Evolutionary conservation across 2,888 invertebrate species (phyloP), one percentile per base, ranked within the genome.

Genomic region (Drosophila demipolita): DNA sequence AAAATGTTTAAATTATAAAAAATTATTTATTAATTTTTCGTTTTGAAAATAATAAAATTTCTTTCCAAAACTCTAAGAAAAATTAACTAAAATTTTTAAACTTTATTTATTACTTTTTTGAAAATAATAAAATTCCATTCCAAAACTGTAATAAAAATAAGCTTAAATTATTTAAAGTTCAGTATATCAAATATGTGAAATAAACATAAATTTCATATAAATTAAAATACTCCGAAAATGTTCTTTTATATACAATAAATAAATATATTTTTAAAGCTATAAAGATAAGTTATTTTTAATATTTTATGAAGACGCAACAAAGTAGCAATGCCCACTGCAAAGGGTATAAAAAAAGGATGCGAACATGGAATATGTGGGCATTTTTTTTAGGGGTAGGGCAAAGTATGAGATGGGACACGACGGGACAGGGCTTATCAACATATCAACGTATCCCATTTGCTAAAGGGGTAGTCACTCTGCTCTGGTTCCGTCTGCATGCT

Each of bases 371-470:
- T 49, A 52, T 58, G 15, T 33, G 15, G 57, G 35, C 0, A 5
- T 5, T 29, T 1, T 29, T 29, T 23, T 65, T 20, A 57, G 49
- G 50, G 59, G 38, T 50, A 38, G 32, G 54, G 26, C 17, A 7
- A 20, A 32, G 42, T 29, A 20, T 29, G n/a, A 29, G 29, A 9
- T 29, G 66, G 59, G 38, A 45, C 52, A 33, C 29, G 49, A 33
- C 48, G 49, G 59, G 42, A 60, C 55, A 66, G 55, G 49, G 60
- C 33, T 62, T 61, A 67, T 65, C 63, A 60, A 32, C 33, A 65
- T 61, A 67, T 65, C 63, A 60, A 36, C 67, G 66, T 69, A 69
- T 69, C 57, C 40, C 67, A 66, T 67, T 66, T 66, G 66, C 23
- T 12, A 52, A 67, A 66, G 50, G 77, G 78, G 74, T 74, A 62